phyloP scores from a whole-genome alignment of 1,140 invertebrate species.

The Zaprionus kolodkinae region DNA sequence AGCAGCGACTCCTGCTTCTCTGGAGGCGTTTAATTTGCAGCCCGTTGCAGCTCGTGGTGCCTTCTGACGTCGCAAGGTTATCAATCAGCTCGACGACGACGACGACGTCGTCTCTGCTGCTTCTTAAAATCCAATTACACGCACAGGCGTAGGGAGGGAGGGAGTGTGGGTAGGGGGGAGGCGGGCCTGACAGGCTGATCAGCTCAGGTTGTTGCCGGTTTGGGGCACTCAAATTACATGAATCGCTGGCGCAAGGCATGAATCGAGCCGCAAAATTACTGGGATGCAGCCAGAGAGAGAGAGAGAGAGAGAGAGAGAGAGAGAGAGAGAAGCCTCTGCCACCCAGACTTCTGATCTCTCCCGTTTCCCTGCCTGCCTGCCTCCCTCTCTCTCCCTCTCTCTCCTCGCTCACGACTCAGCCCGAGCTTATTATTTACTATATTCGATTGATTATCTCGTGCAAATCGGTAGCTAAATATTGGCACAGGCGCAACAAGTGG shows the following conservation, averaged over 20 bases:
- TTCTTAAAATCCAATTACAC: slow-evolving; percentile 82
- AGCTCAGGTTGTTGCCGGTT: slow-evolving; percentile 25
- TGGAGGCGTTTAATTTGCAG: slow-evolving; percentile 70
- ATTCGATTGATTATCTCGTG: slow-evolving; percentile 80
- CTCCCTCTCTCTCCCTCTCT: neutral
- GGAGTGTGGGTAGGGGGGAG: neutral
- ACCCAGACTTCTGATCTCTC: slow-evolving; percentile 48
- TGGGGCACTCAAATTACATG: slow-evolving; percentile 71
- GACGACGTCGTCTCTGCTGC: slow-evolving; percentile 54
- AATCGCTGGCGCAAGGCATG: slow-evolving; percentile 56
- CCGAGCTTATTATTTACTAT: slow-evolving; percentile 73
- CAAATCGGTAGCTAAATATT: slow-evolving; percentile 81
- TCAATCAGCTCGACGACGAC: slow-evolving; percentile 65
- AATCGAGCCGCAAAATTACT: slow-evolving; percentile 71
- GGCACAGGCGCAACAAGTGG: slow-evolving; percentile 76
- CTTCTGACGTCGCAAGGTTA: slow-evolving; percentile 68
- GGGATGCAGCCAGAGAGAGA: slow-evolving; percentile 26
- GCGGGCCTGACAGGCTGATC: slow-evolving; percentile 42
- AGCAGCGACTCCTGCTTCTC: slow-evolving; percentile 34
- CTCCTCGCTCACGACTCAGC: slow-evolving; percentile 18
- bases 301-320: neutral
- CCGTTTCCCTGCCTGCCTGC: too few relatives aligned
- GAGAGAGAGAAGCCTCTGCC: slow-evolving; percentile 30
- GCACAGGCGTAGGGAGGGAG: slow-evolving; percentile 44
- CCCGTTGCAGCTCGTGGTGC: slow-evolving; percentile 59